Base-by-base conservation (phyloP, 2,797 vertebrate genomes). In the Coregonus sp. region DNA sequence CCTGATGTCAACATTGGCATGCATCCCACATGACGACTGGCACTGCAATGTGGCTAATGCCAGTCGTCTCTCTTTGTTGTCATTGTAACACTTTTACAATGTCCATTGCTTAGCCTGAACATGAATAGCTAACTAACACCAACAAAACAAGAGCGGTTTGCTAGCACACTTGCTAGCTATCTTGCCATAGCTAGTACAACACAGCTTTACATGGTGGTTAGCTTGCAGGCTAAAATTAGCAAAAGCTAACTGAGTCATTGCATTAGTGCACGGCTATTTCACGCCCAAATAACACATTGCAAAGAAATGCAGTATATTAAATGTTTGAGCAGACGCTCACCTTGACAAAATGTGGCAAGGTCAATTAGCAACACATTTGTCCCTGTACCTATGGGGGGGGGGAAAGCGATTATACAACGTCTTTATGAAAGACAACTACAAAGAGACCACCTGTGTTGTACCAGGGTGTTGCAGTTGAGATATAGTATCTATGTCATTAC, bases 291-390 rank as follows among this genome's bases (percentile, higher is more conserved):
- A 20, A n/a, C 6, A 9, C 2, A 59, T 3, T 18, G 29, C 16
- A 37, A 33, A 9, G 25, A 7, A 7, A n/a, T 35, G 4, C 25
- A 7, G 18, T 35, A 33, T 11, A 35, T 68, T 1, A 31, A 15
- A 67, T 16, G 7, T 67, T 37, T 29, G 1, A 72, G 35, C 69
- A 67, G 70, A 67, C 25, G 86, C 92, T 93, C 92, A 93, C 92
- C 92, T 93, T 93, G 89, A 91, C 86, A 75, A 69, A 87, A 88
- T 83, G 84, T 85, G 7, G 40, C 85, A 89, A 90, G 93, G 90
- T 92, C 90, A 91, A 73, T 87, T 89, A 91, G 75, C 87, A 86
- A 78, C 85, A 83, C 88, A 91, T 92, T 86, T 83, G 86, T 80
- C 86, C 88, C 84, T 84, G 75, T 70, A 80, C n/a, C 1, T 14